Percentiles rank a stretch among this genome's conserved stretches.
Evolutionary conservation across 1,140 invertebrate species (phyloP).

Genomic region (Drosophila gunungcola): DNA sequence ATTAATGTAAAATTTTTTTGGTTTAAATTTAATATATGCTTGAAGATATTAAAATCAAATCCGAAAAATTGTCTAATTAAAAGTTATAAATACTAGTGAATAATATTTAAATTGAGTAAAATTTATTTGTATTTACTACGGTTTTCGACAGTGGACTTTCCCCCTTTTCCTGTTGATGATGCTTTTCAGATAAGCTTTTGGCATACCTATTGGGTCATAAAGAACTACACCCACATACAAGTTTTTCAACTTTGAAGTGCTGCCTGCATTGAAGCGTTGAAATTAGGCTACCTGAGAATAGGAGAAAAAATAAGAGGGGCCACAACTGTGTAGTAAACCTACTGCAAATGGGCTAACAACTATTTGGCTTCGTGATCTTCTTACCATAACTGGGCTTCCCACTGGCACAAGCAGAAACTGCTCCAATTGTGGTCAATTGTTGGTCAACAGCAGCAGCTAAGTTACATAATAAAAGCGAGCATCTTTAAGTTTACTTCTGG

Average conservation of each 20-base stretch:
- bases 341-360: slow-evolving; percentile 79
- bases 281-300: slow-evolving; percentile 76
- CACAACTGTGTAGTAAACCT: slow-evolving; percentile 41
- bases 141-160: background rate
- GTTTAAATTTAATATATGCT: too few species aligned
- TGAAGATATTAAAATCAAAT: too few species aligned
- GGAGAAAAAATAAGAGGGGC: background rate
- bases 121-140: too few species aligned
- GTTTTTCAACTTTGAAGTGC: slow-evolving; percentile 32
- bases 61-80: too few species aligned
- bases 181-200: slow-evolving; percentile 65
- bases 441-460: slow-evolving; percentile 47
- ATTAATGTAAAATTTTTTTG: too few species aligned
- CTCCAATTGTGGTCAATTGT: slow-evolving; percentile 82
- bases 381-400: slow-evolving; percentile 42
- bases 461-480: slow-evolving; percentile 61
- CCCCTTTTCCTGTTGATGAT: slow-evolving; percentile 54
- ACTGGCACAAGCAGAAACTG: slow-evolving; percentile 27
- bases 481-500: slow-evolving; percentile 41
- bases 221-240: slow-evolving; percentile 20
- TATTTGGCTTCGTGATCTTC: slow-evolving; percentile 74
- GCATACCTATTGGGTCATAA: slow-evolving; percentile 25
- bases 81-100: too few species aligned
- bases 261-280: slow-evolving; percentile 77
- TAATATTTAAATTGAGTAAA: too few species aligned